Base-by-base conservation (phyloP, 2,888 invertebrate species). In the Catocala fraxini region DNA sequence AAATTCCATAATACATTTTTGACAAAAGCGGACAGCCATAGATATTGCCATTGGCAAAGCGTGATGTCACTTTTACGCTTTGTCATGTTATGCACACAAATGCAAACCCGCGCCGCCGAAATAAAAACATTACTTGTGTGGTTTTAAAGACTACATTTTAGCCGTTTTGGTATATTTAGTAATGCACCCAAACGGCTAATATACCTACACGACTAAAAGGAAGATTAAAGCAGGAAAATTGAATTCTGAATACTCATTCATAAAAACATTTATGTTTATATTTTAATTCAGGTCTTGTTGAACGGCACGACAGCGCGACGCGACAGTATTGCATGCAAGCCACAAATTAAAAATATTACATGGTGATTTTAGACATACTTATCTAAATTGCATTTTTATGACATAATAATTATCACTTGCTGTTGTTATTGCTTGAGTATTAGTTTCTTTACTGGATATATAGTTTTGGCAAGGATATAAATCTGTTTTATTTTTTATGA, bases 61-160 rank as follows among this genome's bases (percentile, higher is more conserved):
- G 81, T 90, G 90, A 90, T 89, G 90, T 92, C 90, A 91, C 86
- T 87, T 79, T 81, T 80, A 77, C 79, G 80, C 79, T 83, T 83
- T 85, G 88, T 89, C 87, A 86, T 83, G 80, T 84, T 88, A 81
- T 87, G 85, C 81, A 76, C 52, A 59, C 46, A 46, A 52, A 10
- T 46, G 46, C 5, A 48, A 34, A 46, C 63, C 61, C 82, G 4
- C 34, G 4, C 73, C 68, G 68, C 75, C 83, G 78, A 88, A 89
- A 91, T 87, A 90, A 90, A 88, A 91, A 86, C 84, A 88, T 74
- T 85, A 88, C 75, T 84, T 88, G 87, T 87, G 78, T 80, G 77
- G 74, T 81, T 81, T 83, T 84, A 81, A 84, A 81, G 75, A 69
- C 79, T 77, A 80, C 79, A 39, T 39, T 39, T 39, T 7, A 39